Evolutionary conservation across 2,797 vertebrate genomes (phyloP).

Genomic region (Myotis findleyi): DNA sequence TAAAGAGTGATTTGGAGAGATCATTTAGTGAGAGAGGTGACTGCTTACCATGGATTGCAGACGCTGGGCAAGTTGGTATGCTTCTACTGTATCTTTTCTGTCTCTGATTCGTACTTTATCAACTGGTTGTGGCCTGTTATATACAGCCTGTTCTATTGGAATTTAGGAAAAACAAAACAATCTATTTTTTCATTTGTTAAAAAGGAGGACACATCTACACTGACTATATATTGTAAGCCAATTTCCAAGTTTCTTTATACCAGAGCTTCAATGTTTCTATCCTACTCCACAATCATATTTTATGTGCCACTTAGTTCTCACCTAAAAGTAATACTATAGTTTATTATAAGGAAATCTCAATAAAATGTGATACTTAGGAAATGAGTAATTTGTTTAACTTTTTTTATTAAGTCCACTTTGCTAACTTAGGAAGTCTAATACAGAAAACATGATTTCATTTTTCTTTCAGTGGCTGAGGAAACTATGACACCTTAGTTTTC

Average conservation of each 20-base stretch:
- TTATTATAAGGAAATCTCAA: not conserved
- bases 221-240: not conserved
- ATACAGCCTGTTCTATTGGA: slow-evolving; percentile 94
- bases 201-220: not conserved
- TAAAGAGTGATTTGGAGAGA: not conserved
- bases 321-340: not conserved
- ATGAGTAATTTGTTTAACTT: slow-evolving; percentile 16
- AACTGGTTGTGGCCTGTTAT: slow-evolving; percentile 93
- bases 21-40: no score
- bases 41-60: slow-evolving; percentile 95
- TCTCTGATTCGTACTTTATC: slow-evolving; percentile 93
- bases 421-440: slow-evolving; percentile 28
- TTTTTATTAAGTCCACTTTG: slow-evolving; percentile 7
- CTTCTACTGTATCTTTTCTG: slow-evolving; percentile 92
- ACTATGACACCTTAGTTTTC: not conserved
- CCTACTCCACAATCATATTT: not conserved
- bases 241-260: slow-evolving; percentile 10
- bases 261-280: not conserved
- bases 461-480: not conserved
- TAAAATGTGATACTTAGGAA: slow-evolving; percentile 39
- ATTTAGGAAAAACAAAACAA: slow-evolving; percentile 49
- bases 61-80: slow-evolving; percentile 95
- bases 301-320: not conserved
- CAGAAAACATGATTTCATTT: slow-evolving; percentile 42
- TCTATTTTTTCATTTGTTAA: slow-evolving; percentile 56